These are phyloP conservation scores for Osmoderma eremita DNA, from an alignment of 2,888 invertebrate genomes.

Conservation along the genomic window DNA sequence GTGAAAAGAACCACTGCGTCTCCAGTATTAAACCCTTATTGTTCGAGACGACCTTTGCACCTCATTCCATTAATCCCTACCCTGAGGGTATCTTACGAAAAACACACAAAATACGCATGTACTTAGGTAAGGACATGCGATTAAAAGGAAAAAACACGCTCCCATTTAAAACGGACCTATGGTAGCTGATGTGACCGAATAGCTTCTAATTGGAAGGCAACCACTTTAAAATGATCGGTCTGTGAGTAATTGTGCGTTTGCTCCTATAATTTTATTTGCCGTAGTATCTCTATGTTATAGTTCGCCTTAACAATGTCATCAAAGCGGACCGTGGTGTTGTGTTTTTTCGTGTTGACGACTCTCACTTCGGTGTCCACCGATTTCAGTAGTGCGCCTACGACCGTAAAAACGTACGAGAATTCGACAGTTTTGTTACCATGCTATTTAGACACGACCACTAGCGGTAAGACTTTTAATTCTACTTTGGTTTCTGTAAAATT, in stretches of 20 bases:
- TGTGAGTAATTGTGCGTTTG: conserved; percentile 29
- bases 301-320: conserved; percentile 32
- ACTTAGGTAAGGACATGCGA: conserved; percentile 13
- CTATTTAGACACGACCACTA: conserved; percentile 74
- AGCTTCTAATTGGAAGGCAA: conserved; percentile 35
- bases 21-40: conserved; percentile 19
- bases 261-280: conserved; percentile 34
- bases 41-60: conserved; percentile 22
- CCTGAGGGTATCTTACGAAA: conserved; percentile 7
- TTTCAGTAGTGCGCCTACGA: conserved; percentile 78
- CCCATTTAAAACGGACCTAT: conserved; percentile 29
- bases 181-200: conserved; percentile 22
- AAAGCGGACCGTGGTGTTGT: conserved; percentile 29
- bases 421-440: conserved; percentile 83
- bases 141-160: conserved; percentile 32
- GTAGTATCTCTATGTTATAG: conserved; percentile 13
- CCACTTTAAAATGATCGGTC: conserved; percentile 37
- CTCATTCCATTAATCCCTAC: conserved; percentile 15
- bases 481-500: no score
- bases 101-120: conserved; percentile 13
- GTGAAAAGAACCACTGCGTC: conserved; percentile 24
- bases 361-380: conserved; percentile 47
- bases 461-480: no score
- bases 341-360: conserved; percentile 25
- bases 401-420: conserved; percentile 80